Percentiles rank a stretch among this genome's conserved stretches.
Conservation (phyloP, 2,888 invertebrate species). For the Amphipyra berbera region DNA sequence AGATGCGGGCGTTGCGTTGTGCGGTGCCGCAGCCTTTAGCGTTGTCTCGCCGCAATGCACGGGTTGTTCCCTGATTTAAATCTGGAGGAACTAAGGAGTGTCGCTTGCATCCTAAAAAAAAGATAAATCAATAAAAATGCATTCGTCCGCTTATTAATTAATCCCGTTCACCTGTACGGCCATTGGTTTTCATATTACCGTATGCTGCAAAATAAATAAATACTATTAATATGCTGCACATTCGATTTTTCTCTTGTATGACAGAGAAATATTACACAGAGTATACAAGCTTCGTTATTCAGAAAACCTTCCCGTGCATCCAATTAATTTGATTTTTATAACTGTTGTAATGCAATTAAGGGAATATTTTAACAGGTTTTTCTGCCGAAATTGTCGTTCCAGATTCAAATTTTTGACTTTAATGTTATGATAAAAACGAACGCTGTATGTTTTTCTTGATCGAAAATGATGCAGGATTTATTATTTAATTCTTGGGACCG, state of each 20-base stretch:
- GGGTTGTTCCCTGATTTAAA: no score
- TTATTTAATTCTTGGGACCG: not conserved
- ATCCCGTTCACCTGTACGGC: constrained; percentile 51
- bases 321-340: constrained; percentile 57
- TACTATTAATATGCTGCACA: constrained; percentile 62
- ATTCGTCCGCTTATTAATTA: constrained; percentile 45
- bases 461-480: not conserved
- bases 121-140: constrained; percentile 4
- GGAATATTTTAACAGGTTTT: constrained; percentile 51
- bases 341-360: constrained; percentile 50
- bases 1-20: no score
- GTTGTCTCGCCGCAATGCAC: no score
- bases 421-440: constrained; percentile 11
- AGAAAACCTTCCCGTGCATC: constrained; percentile 32
- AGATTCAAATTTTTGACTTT: constrained; percentile 4
- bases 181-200: constrained; percentile 68
- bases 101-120: constrained; percentile 3
- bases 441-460: constrained; percentile 12
- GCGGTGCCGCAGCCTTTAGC: no score
- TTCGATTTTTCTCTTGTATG: constrained; percentile 54
- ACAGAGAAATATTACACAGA: constrained; percentile 53
- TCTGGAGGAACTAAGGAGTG: not conserved
- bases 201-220: constrained; percentile 70
- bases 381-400: constrained; percentile 14
- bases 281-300: constrained; percentile 51